A percentile compares a stretch with the other conserved stretches of the same genome.
Conservation (phyloP, 2,797 vertebrate genomes). For the Enteromius treurensis region DNA sequence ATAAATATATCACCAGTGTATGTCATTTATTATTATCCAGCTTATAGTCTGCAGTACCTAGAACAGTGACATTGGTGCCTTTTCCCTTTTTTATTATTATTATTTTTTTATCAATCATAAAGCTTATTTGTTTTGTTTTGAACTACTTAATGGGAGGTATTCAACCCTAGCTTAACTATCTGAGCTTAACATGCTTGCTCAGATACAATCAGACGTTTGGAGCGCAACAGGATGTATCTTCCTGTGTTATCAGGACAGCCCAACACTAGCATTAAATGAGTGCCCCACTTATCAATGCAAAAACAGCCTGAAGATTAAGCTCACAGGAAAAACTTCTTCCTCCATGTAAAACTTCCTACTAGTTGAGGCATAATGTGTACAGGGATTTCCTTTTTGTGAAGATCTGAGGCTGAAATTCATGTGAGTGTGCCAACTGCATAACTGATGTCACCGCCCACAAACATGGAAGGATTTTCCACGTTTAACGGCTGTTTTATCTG, state of each 20-base stretch:
- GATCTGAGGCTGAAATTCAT: neutral
- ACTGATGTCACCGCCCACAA: neutral
- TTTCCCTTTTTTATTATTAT: neutral
- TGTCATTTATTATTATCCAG: neutral
- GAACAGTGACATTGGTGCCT: neutral
- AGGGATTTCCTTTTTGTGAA: neutral
- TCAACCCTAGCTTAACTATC: neutral
- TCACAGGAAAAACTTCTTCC: constrained; percentile 32
- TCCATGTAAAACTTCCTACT: constrained; percentile 18
- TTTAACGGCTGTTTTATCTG: neutral
- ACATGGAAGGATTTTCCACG: neutral
- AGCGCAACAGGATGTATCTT: constrained; percentile 18
- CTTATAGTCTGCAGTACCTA: neutral
- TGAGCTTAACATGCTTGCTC: neutral
- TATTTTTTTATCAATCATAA: neutral
- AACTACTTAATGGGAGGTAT: neutral
- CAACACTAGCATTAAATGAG: constrained; percentile 17
- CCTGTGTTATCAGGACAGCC: constrained; percentile 32
- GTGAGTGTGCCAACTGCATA: neutral
- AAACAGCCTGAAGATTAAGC: constrained; percentile 48
- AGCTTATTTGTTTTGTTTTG: neutral
- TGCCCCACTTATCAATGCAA: constrained; percentile 38
- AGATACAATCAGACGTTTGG: constrained; percentile 30
- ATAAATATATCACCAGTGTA: neutral
- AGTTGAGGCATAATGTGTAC: neutral